Evolutionary conservation across 2,888 invertebrate species (phyloP).

Genomic region (Pedicia rivosa): DNA sequence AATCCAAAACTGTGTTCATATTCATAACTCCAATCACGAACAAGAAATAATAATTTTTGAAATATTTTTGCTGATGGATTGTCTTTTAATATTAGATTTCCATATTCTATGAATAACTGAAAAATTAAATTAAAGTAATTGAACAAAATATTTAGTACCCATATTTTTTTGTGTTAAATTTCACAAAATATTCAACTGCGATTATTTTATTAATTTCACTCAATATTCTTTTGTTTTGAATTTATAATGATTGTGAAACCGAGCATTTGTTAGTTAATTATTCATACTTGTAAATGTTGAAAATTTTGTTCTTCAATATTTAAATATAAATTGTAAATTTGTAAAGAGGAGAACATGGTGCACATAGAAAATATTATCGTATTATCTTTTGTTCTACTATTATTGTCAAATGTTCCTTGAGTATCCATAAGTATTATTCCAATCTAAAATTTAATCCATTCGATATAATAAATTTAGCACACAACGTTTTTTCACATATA

Average conservation of each 20-base stretch:
- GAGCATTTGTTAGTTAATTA: too few relatives aligned
- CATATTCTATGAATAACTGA: conserved; percentile 8
- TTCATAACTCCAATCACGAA: conserved; percentile 7
- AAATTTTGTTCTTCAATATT: conserved; percentile 8
- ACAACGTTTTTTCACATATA: too few relatives aligned
- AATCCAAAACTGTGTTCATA: conserved; percentile 6
- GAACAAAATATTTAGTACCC: too few relatives aligned
- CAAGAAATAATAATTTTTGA: conserved; percentile 8
- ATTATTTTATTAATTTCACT: too few relatives aligned
- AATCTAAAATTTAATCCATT: too few relatives aligned
- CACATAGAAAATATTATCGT: conserved; percentile 6
- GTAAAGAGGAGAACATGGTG: conserved; percentile 7
- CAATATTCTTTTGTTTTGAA: too few relatives aligned
- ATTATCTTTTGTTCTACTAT: conserved; percentile 6
- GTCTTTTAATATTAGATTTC: not conserved
- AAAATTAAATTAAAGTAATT: too few relatives aligned
- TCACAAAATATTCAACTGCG: too few relatives aligned
- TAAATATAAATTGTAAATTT: conserved; percentile 4
- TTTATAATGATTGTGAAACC: too few relatives aligned
- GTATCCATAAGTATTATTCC: conserved; percentile 8
- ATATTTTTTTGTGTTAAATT: too few relatives aligned
- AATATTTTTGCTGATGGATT: conserved; percentile 4
- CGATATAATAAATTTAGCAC: too few relatives aligned
- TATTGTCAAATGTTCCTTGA: conserved; percentile 9
- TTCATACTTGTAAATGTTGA: conserved; percentile 7